Base-by-base conservation (phyloP, 2,797 vertebrate species). In the Nasua narica region DNA sequence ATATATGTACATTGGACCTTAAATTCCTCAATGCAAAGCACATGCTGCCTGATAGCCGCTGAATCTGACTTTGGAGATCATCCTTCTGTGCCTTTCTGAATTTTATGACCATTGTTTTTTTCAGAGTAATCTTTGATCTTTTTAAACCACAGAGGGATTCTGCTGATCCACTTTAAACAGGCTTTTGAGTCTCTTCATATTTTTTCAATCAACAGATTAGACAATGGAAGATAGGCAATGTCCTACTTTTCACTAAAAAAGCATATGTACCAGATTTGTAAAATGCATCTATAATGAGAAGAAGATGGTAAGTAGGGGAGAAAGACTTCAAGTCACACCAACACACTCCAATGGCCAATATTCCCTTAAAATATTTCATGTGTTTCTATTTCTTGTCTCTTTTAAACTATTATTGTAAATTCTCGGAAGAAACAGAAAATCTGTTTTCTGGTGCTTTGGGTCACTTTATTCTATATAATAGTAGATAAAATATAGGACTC, bases 71-170 rank as follows among this genome's bases (percentile, higher is more conserved):
- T 95, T 46, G 82, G 97, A 77, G 4, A 96, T 87, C 10, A 54
- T 35, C 81, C 87, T 4, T 85, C 43, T 96, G 94, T 96, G 96
- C 9, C 4, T 97, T 96, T 95, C 85, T 95, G 77, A 98, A 95
- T 97, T 98, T 98, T 98, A 97, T 94, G 92, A 82, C 70, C 25
- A 67, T 97, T 97, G 98, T 96, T 96, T 96, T 97, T 98, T 95
- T 97, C 25, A 70, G 84, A 95, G 91, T 95, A 97, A 97, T 97
- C 97, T 94, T 98, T 96, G 97, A 92, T 96, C 87, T 97, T 76
- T 90, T 85, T 74, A 96, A 98, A 95, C 93, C 94, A 86, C 88
- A 91, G 86, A n/a, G 88, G 88, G 82, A 92, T 97, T 74, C 91
- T 97, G 97, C 97, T 97, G 96, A 97, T 97, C 97, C 96, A 97